Evolutionary conservation across 2,113 vertebrate species (phyloP), one percentile per base, ranked within the genome.

Genomic region (Microtus pennsylvanicus): DNA sequence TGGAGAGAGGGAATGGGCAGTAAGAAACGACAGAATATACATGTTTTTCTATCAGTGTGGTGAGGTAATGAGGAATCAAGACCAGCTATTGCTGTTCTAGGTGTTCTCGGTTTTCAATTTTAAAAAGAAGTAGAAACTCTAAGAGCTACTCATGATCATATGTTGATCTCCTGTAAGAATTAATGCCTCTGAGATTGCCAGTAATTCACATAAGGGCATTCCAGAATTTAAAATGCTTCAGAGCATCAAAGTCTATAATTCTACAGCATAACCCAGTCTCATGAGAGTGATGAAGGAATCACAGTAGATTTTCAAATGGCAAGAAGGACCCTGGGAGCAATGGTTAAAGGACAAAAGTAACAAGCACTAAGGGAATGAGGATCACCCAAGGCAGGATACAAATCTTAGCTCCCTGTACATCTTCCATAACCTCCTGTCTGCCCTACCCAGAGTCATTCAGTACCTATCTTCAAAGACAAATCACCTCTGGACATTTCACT

Each of bases 291-390:
- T 85, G 86, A 70, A 94, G 77, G 24, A 74, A 86, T 82, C 69
- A 95, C 52, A 94, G 26, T 42, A 35, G 75, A 72, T 63, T 94
- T 94, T 77, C 75, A 76, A 95, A 94, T 89, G 42, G n/a, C 83
- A 82, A 80, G 6, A 55, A 92, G 33, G 24, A 87, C 90, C 35
- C 72, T 91, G 17, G 45, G 21, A 22, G 24, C 10, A 21, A 22
- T 94, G 52, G 67, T 86, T 77, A 88, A 90, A 92, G 10, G 16
- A 61, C 63, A 3, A 70, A 82, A 93, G 35, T 72, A 86, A 5
- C 61, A 35, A 69, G 4, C n/a, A 82, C 58, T 8, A 11, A 87
- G 47, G 33, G 24, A 8, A 96, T 11, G 1, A 78, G 38, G 22
- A 76, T 94, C 35, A n/a, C 67, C 45, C 70, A n/a, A 7, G 26